Evolutionary conservation across 2,113 vertebrate genomes (phyloP).

Genomic region (Archocentrus centrarchus): DNA sequence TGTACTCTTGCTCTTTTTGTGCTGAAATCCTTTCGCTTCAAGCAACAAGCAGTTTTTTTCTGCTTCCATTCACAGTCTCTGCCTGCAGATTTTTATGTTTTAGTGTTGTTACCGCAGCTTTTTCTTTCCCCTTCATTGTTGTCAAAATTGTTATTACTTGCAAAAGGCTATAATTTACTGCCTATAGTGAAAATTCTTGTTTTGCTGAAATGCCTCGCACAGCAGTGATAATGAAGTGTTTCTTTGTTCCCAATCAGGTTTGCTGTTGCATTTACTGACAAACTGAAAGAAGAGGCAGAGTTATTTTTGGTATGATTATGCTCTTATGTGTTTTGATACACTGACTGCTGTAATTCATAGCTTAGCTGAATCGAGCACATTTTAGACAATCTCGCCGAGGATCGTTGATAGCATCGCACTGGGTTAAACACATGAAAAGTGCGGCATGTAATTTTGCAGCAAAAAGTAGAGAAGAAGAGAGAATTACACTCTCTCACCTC

Average conservation of each 20-base stretch:
- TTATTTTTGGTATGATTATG: slow-evolving; percentile 84
- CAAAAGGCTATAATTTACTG: slow-evolving; percentile 12
- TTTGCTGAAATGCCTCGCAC: slow-evolving; percentile 10
- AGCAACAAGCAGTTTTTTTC: slow-evolving; percentile 26
- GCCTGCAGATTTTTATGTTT: slow-evolving; percentile 25
- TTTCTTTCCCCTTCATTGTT: neutral
- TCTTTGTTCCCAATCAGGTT: slow-evolving; percentile 82
- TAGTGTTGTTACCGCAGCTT: slow-evolving; percentile 10
- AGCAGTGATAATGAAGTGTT: slow-evolving; percentile 24
- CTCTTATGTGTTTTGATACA: slow-evolving; percentile 18
- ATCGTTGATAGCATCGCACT: neutral
- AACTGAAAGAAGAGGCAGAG: slow-evolving; percentile 86
- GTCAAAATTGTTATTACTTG: slow-evolving; percentile 31
- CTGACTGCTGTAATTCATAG: neutral
- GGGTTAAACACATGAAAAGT: neutral
- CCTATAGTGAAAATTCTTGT: slow-evolving; percentile 11
- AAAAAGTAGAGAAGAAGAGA: neutral
- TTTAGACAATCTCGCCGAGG: neutral
- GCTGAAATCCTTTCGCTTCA: slow-evolving; percentile 35
- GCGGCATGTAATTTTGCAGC: neutral
- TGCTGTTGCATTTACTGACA: slow-evolving; percentile 89
- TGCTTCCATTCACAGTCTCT: slow-evolving; percentile 4
- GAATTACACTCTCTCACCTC: neutral
- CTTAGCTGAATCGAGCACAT: neutral
- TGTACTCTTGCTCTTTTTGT: slow-evolving; percentile 38